Base-by-base conservation (phyloP, 2,888 invertebrate species). In the Lomographa bimaculata region DNA sequence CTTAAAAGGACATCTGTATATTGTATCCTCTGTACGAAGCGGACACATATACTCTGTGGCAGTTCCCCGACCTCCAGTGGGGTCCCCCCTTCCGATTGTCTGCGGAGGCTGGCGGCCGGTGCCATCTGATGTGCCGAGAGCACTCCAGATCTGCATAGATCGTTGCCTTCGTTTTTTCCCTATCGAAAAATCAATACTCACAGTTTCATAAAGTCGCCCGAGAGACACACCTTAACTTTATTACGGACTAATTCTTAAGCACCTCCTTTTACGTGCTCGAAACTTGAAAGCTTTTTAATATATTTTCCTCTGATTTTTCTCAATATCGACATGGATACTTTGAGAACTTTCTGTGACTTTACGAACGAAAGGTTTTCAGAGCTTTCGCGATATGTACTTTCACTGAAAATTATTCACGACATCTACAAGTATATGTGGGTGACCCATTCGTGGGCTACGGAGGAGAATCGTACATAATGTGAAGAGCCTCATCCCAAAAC, bases 141-240 rank as follows among this genome's bases (percentile, higher is more conserved):
- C 86, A 85, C 89, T 87, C 82, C 86, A 89, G 89, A 89, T 89
- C 89, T 89, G 89, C 89, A 89, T 89, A 87, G 87, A 87, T 84
- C 87, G 89, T 85, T 85, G 87, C 80, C 87, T 86, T 86, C 86
- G 79, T 87, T 89, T 89, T 87, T 89, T 87, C 84, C 82, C 86
- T 85, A 86, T 89, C 87, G 80, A 73, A 87, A 87, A 89, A 89
- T 89, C 87, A 87, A 89, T 89, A 89, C 86, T 76, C 69, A 79
- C 79, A 72, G 76, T 76, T 83, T 80, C 76, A 79, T 82, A 83
- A 79, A 85, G 75, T 79, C 76, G 72, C 61, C 64, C 64, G 56
- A 70, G 75, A 62, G 82, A 79, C 80, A 80, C 73, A 79, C 75
- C 70, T 79, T 79, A 78, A 80, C 80, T 76, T 71, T 67, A 75